Evolutionary conservation across 2,797 vertebrate genomes (phyloP).

Genomic region (Arctocebus calabarensis): DNA sequence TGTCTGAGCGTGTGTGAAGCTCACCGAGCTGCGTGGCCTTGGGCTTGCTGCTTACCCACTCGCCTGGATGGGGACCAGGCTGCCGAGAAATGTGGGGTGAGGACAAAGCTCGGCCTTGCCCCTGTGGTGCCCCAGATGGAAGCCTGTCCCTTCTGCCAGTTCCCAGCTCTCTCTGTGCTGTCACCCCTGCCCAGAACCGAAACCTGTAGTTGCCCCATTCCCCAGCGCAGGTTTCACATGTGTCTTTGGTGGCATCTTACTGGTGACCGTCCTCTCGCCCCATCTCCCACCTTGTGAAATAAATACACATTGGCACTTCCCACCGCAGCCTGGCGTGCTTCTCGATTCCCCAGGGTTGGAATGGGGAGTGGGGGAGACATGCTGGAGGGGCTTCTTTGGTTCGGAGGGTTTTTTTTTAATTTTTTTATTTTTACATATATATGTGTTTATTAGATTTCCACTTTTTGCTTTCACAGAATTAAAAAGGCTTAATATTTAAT

Average conservation of each 20-base stretch:
- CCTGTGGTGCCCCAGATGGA: slow-evolving; percentile 65
- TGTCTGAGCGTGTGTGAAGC: neutral
- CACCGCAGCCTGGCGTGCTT: neutral
- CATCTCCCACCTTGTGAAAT: slow-evolving; percentile 81
- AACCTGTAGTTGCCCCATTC: slow-evolving; percentile 77
- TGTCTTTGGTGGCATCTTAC: slow-evolving; percentile 81
- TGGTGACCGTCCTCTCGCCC: slow-evolving; percentile 60
- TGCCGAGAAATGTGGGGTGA: neutral
- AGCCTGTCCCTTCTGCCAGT: slow-evolving; percentile 50
- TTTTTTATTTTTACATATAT: neutral
- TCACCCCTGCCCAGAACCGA: slow-evolving; percentile 71
- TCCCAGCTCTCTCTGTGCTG: slow-evolving; percentile 36
- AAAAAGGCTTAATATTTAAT: too few species aligned
- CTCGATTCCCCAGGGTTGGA: neutral
- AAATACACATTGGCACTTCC: slow-evolving; percentile 84
- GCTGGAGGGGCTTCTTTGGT: accelerated
- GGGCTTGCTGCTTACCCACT: slow-evolving; percentile 66
- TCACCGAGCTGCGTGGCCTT: slow-evolving; percentile 48
- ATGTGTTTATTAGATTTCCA: too few species aligned
- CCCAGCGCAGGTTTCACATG: slow-evolving; percentile 77
- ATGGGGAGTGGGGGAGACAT: neutral
- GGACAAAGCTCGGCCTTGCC: slow-evolving; percentile 22
- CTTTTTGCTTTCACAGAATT: too few species aligned
- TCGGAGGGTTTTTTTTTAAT: neutral
- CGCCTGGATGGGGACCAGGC: neutral